phyloP scores from a whole-genome alignment of 2,797 vertebrate species.

The Mormyrus proboscirostris region DNA sequence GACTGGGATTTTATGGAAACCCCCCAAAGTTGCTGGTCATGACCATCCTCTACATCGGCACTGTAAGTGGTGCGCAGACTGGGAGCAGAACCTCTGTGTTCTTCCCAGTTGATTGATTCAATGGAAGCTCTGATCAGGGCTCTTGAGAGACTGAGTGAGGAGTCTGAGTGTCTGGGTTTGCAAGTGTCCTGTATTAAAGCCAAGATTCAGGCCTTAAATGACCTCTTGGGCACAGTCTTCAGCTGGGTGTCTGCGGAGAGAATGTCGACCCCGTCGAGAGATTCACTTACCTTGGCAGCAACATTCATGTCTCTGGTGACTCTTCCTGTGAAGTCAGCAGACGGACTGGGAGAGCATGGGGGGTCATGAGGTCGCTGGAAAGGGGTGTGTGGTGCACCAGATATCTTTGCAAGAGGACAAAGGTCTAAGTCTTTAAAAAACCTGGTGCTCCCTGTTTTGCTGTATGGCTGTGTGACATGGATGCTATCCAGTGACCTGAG shows the following conservation, averaged over 20 bases:
- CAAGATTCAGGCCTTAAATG: background rate
- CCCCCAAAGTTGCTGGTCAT: too few species aligned
- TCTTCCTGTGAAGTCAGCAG: background rate
- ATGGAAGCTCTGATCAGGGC: background rate
- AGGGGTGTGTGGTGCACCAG: background rate
- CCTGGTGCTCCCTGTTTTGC: background rate
- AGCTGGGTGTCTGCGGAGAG: background rate
- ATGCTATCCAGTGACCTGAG: background rate
- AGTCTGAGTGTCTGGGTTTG: background rate
- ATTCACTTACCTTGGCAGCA: background rate
- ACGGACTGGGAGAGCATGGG: background rate
- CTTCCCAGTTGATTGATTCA: background rate
- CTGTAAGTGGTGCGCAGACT: too few species aligned
- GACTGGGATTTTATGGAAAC: too few species aligned
- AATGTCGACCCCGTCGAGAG: background rate
- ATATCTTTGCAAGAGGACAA: background rate
- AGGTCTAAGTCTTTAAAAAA: background rate
- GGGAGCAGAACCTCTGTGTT: too few species aligned
- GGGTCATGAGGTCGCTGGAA: background rate
- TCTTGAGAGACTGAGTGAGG: background rate
- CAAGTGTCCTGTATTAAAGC: background rate
- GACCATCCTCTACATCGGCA: too few species aligned
- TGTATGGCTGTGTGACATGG: background rate
- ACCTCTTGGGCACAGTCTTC: background rate
- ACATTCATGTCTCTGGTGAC: background rate